These are phyloP conservation scores for Amphipoea lucens DNA, from an alignment of 2,888 invertebrate genomes.

Conservation along the genomic window DNA sequence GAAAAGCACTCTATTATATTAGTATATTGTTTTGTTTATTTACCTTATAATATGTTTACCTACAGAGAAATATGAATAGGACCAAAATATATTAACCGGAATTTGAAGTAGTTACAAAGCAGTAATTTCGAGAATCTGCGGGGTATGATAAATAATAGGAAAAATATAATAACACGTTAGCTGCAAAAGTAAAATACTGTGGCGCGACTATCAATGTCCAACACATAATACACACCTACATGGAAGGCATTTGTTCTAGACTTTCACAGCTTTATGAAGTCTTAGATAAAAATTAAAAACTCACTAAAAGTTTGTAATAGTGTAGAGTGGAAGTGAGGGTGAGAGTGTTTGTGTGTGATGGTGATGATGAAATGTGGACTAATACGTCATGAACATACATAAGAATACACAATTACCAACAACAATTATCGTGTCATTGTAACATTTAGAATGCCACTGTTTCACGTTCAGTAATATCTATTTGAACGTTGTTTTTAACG, in stretches of 20 bases:
- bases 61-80: conserved; percentile 26
- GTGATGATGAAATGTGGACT: not conserved
- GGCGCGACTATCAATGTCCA: not conserved
- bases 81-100: conserved; percentile 20
- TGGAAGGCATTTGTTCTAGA: too few relatives aligned
- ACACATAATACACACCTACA: too few relatives aligned
- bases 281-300: too few relatives aligned
- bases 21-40: conserved; percentile 26
- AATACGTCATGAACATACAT: not conserved
- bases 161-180: not conserved
- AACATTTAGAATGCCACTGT: conserved; percentile 9
- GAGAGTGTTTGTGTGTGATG: not conserved
- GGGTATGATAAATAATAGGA: not conserved
- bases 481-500: conserved; percentile 32
- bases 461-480: conserved; percentile 24
- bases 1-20: conserved; percentile 42
- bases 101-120: conserved; percentile 16
- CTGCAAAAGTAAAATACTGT: not conserved
- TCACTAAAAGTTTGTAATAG: not conserved
- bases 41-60: conserved; percentile 16
- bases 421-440: not conserved
- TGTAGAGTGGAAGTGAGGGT: not conserved
- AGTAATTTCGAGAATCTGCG: conserved; percentile 9
- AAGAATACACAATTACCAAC: not conserved
- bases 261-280: too few relatives aligned